Evolutionary conservation across 1,140 invertebrate genomes (phyloP).

Genomic region (Notospermus geniculatus): DNA sequence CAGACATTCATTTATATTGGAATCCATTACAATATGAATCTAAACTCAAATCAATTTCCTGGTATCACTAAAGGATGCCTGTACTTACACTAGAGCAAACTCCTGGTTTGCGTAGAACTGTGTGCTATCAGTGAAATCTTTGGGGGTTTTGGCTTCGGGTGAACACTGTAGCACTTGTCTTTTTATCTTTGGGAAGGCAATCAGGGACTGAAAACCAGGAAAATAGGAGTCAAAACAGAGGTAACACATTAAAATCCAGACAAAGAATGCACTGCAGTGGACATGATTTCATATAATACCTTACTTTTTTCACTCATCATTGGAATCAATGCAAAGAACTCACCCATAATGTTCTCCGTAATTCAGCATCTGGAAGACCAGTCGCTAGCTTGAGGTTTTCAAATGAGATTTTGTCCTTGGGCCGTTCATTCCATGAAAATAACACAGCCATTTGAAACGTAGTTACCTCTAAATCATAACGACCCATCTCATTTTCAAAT

Average conservation of each 20-base stretch:
- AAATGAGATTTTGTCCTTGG: constrained; percentile 84
- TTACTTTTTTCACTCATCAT: neutral
- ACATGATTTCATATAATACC: no score
- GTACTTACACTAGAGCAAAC: constrained; percentile 76
- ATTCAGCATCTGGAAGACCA: constrained; percentile 92
- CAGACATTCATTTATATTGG: no score
- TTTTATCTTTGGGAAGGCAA: constrained; percentile 96
- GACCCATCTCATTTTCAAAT: constrained; percentile 84
- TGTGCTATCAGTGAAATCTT: constrained; percentile 92
- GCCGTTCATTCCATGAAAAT: constrained; percentile 97
- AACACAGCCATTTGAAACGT: constrained; percentile 99
- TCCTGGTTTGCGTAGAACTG: constrained; percentile 97
- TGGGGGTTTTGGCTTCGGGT: constrained; percentile 76
- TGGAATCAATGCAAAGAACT: constrained; percentile 28
- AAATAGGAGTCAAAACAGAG: no score
- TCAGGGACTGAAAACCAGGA: constrained; percentile 70
- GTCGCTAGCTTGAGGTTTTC: constrained; percentile 95
- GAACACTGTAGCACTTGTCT: constrained; percentile 82
- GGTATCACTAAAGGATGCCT: neutral
- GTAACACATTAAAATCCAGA: no score
- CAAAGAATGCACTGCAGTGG: no score
- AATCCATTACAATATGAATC: no score
- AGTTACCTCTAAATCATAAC: constrained; percentile 97
- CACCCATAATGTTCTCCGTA: constrained; percentile 92
- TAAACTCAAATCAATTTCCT: no score